A percentile compares a stretch with the other conserved stretches of the same genome.
These are phyloP conservation scores for Marcusenius ussheri DNA, from an alignment of 2,113 vertebrate genomes.

Conservation along the genomic window DNA sequence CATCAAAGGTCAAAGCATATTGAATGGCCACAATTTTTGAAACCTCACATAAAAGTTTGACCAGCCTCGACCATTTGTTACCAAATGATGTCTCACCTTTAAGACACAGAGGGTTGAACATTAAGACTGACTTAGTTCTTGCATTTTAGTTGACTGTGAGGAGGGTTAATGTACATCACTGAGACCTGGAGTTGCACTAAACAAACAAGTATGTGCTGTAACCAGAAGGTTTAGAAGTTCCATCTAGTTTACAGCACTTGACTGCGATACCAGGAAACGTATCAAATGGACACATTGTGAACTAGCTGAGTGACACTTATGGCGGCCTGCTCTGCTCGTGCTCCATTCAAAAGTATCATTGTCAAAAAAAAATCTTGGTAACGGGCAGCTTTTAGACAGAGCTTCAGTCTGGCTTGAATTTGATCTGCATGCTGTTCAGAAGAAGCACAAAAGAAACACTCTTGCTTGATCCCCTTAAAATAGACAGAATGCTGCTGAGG, in stretches of 20 bases:
- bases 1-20: background rate
- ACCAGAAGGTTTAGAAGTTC: background rate
- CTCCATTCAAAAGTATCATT: background rate
- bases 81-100: background rate
- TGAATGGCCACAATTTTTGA: background rate
- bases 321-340: background rate
- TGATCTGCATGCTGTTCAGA: background rate
- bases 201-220: background rate
- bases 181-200: background rate
- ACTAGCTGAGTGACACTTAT: background rate
- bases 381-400: background rate
- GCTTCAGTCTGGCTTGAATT: background rate
- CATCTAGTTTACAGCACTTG: background rate
- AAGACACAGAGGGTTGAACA: background rate
- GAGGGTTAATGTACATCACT: background rate
- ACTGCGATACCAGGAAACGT: background rate
- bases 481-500: constrained; percentile 42
- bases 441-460: background rate
- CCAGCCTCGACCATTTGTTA: background rate
- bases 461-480: constrained; percentile 32
- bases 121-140: background rate
- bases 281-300: background rate
- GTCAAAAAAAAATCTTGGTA: background rate
- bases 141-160: background rate
- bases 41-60: background rate